These are phyloP conservation scores for Hippopotamyrus pictus DNA, from an alignment of 2,797 vertebrate genomes.

Conservation along the genomic window DNA sequence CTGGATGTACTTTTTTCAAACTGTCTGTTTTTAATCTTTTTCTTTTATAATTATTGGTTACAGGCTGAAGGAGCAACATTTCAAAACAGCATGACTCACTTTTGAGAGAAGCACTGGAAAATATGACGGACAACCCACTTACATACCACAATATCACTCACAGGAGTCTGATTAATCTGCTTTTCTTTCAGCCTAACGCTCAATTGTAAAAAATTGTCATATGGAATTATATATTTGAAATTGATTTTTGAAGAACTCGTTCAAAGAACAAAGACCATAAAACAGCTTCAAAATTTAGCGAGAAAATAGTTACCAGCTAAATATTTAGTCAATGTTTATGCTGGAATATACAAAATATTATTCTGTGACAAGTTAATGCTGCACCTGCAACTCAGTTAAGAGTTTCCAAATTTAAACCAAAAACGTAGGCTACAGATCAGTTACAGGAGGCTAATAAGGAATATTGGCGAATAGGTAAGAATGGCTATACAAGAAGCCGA, in stretches of 20 bases:
- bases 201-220: background rate
- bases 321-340: background rate
- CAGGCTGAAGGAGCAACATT: background rate
- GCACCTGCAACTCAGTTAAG: background rate
- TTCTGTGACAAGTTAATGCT: background rate
- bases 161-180: background rate
- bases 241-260: background rate
- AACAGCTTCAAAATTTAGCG: background rate
- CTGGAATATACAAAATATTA: background rate
- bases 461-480: background rate
- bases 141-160: background rate
- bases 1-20: background rate
- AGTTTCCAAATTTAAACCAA: background rate
- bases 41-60: slow-evolving; percentile 8
- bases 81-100: slow-evolving; percentile 8
- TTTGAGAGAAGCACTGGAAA: background rate
- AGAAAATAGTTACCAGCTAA: background rate
- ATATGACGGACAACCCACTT: background rate
- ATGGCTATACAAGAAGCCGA: background rate
- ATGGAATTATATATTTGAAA: background rate
- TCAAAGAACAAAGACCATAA: background rate
- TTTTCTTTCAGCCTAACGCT: background rate
- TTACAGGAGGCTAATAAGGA: background rate
- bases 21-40: slow-evolving; percentile 8
- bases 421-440: background rate